These are phyloP conservation scores for Spongilla lacustris DNA, from an alignment of 37 sponge, comb jelly and placozoan genomes.

Conservation along the genomic window DNA sequence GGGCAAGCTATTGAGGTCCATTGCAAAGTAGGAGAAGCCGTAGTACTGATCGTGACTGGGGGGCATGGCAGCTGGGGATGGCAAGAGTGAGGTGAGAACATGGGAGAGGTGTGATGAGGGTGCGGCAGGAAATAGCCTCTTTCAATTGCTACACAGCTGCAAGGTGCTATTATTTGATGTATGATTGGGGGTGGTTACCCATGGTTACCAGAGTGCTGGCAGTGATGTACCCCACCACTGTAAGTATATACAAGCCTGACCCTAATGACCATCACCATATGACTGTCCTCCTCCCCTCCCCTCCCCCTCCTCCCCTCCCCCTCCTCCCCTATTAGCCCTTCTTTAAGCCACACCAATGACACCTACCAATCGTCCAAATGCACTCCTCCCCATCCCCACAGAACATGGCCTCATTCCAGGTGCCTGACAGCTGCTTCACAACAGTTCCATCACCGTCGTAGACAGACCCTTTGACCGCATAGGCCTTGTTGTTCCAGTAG, in stretches of 20 bases:
- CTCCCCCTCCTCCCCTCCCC: background rate
- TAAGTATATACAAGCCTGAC: too few species aligned
- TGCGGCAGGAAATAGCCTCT: background rate
- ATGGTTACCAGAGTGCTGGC: too few species aligned
- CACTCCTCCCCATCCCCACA: conserved; percentile 60
- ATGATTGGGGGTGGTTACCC: background rate
- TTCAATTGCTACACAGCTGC: background rate
- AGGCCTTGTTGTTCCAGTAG: conserved; percentile 79
- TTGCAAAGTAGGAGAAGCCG: conserved; percentile 74
- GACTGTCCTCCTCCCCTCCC: too few species aligned
- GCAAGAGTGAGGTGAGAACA: background rate
- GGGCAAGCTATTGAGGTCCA: conserved; percentile 66
- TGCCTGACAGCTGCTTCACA: conserved; percentile 67
- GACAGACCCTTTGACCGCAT: conserved; percentile 70
- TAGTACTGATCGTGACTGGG: conserved; percentile 49
- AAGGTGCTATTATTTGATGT: background rate
- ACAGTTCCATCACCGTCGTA: conserved; percentile 50
- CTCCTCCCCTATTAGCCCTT: background rate
- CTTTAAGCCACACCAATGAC: too few species aligned
- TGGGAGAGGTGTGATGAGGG: background rate
- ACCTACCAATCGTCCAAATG: conserved; percentile 67
- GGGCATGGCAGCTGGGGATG: conserved; percentile 44
- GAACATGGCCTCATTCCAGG: conserved; percentile 77
- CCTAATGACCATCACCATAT: too few species aligned
- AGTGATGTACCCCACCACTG: too few species aligned